Conservation (phyloP, 1,140 invertebrate genomes). For the Neodiprion virginianus region DNA sequence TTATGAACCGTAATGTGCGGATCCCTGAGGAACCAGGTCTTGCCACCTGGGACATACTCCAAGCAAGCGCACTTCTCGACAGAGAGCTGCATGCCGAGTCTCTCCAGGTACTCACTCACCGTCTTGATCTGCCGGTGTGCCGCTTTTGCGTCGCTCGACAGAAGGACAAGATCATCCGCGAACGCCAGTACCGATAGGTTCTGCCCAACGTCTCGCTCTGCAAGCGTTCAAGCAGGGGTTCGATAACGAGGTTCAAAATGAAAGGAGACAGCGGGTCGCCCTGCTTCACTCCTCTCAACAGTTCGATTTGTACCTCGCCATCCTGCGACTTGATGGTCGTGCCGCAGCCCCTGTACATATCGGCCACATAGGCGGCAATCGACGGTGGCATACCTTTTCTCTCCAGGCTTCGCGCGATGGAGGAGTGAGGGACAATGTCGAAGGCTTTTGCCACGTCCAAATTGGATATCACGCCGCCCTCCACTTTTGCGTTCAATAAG, state of each 20-base stretch:
- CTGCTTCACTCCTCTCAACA: constrained; percentile 51
- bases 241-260: constrained; percentile 50
- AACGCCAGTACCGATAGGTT: constrained; percentile 37
- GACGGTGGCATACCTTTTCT: background rate
- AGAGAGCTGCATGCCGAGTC: constrained; percentile 24
- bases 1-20: constrained; percentile 11
- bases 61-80: constrained; percentile 36
- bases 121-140: constrained; percentile 25
- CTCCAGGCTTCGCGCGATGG: background rate
- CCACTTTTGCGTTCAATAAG: background rate
- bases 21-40: constrained; percentile 31
- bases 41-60: constrained; percentile 18
- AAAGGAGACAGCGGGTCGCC: constrained; percentile 50
- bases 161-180: constrained; percentile 45
- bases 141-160: constrained; percentile 21
- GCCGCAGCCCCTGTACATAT: background rate
- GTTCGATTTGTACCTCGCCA: constrained; percentile 5
- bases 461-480: background rate
- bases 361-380: background rate
- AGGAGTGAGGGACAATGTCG: constrained; percentile 27
- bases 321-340: background rate
- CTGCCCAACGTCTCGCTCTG: constrained; percentile 13
- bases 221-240: constrained; percentile 33
- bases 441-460: constrained; percentile 37
- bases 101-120: constrained; percentile 23